Evolutionary conservation across 1,140 invertebrate genomes (phyloP), one percentile per base, ranked within the genome.

Genomic region (Eubasilissa regina): DNA sequence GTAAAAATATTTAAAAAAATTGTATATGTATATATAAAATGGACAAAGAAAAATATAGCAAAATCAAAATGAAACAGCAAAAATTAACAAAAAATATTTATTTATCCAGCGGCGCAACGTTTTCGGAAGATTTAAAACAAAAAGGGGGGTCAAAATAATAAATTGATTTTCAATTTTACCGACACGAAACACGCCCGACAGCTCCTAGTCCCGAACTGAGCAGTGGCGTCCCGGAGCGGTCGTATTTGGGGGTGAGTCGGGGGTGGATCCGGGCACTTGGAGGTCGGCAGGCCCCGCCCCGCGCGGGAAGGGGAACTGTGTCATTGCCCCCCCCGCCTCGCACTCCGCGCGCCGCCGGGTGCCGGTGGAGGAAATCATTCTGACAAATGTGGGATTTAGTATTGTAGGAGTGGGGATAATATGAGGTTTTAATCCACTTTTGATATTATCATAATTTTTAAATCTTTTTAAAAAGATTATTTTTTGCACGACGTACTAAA

Each of bases 181-280:
- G 66, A 48, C 66, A 70, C 66, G 66, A 64, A 35, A 21, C 66
- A 48, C n/a, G 47, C 66, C 43, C 43, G 43, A 70, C 66, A 45
- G 66, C 66, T 70, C 15, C 66, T 17, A 48, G 45, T 25, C 8
- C 66, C 66, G 66, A 48, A 70, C 66, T 70, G 66, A 70, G 43
- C 21, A 25, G 66, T 70, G 43, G 66, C 43, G 15, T 11, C 43
- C 13, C 19, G 43, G 13, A 19, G 66, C 35, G 66, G 45, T 47
- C n/a, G 12, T 55, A 19, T 15, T n/a, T n/a, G 13, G 70, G 48
- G 15, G 70, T 43, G 48, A 48, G 25, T 6, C 10, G 51, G 17
- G 9, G 72, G 72, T 43, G 51, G 72, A 21, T 55, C 12, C 47
- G 70, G 51, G 25, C 72, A 43, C n/a, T 25, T 56, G 43, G 72